phyloP scores from a whole-genome alignment of 2,113 vertebrate species.

The Ptilorrhoa leucosticta region DNA sequence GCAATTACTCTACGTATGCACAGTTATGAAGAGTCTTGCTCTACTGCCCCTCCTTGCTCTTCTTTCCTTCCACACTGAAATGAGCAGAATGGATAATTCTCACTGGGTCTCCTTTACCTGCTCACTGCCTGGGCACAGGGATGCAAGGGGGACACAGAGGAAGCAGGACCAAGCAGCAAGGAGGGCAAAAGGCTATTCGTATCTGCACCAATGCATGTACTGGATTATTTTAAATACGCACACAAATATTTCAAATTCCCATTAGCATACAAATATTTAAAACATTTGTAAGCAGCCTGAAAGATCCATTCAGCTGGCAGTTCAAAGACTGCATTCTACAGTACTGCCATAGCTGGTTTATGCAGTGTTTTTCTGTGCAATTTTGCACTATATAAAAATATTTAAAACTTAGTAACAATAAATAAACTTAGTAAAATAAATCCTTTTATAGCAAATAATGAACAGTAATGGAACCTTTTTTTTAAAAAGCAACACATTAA shows the following conservation, averaged over 20 bases:
- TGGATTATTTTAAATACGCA: background rate
- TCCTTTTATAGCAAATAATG: background rate
- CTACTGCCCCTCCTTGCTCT: background rate
- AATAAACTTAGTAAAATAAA: background rate
- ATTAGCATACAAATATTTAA: background rate
- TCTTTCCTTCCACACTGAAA: background rate
- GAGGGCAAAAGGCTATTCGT: background rate
- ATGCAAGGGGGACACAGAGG: background rate
- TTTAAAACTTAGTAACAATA: background rate
- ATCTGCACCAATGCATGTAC: background rate
- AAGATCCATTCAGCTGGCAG: background rate
- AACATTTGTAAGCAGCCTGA: background rate
- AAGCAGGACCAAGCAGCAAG: background rate
- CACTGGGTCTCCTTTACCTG: background rate
- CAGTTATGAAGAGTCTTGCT: background rate
- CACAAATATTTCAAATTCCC: background rate
- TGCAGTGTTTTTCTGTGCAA: accelerated
- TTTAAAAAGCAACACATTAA: background rate
- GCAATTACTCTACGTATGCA: background rate
- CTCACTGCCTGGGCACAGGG: background rate
- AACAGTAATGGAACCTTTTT: background rate
- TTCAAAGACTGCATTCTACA: background rate
- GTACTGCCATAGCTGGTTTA: background rate
- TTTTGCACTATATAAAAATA: background rate
- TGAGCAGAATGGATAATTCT: accelerated